Evolutionary conservation across 2,113 vertebrate genomes (phyloP).

Genomic region (Aegithalos caudatus): DNA sequence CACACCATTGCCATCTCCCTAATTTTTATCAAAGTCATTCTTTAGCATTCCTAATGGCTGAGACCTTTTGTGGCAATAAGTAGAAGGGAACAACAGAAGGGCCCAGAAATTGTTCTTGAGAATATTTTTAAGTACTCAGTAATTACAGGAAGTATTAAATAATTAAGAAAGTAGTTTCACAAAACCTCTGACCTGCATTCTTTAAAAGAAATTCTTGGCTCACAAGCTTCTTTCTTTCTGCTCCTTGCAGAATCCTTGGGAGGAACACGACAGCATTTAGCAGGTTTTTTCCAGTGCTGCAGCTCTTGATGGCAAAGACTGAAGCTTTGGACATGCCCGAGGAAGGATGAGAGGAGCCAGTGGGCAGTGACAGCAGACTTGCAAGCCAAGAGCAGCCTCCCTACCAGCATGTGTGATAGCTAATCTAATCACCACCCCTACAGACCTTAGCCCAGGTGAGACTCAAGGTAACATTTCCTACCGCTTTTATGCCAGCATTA

Average conservation of each 20-base stretch:
- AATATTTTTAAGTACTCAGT: neutral
- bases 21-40: neutral
- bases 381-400: neutral
- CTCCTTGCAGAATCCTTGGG: neutral
- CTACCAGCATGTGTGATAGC: neutral
- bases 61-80: neutral
- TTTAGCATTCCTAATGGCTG: neutral
- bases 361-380: neutral
- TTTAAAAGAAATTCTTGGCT: neutral
- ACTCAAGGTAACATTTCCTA: neutral
- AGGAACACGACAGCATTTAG: neutral
- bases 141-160: neutral
- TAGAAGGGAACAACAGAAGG: neutral
- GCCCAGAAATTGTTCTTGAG: neutral
- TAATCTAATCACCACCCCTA: neutral
- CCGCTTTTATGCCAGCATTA: neutral
- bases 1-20: neutral
- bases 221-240: neutral
- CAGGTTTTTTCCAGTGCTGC: neutral
- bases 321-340: neutral
- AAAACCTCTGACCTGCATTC: neutral
- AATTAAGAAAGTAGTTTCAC: neutral
- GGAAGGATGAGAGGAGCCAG: neutral
- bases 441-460: neutral
- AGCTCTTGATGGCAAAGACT: neutral